Conservation (phyloP, 2,113 vertebrate genomes). For the Cyanoramphus novaezelandiae region DNA sequence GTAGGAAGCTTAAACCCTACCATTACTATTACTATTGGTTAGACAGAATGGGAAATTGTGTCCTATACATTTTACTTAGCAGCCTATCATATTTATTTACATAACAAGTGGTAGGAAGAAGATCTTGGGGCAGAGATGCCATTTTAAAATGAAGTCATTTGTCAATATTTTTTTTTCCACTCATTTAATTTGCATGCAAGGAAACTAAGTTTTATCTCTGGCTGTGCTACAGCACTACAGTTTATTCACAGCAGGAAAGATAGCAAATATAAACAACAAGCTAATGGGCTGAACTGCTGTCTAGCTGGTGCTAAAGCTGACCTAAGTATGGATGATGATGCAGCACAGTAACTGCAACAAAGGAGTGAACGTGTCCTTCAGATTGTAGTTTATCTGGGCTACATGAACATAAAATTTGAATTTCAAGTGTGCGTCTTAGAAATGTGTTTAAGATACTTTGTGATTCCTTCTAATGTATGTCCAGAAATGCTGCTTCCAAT, state of each 20-base stretch:
- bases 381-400: background rate
- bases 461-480: background rate
- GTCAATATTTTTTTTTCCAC: conserved; percentile 25
- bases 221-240: conserved; percentile 31
- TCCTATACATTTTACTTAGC: background rate
- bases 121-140: background rate
- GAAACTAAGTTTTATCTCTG: conserved; percentile 24
- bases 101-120: background rate
- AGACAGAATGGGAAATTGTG: background rate
- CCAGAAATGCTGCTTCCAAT: background rate
- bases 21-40: background rate
- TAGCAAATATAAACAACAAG: conserved; percentile 45
- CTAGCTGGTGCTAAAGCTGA: background rate
- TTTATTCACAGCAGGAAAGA: conserved; percentile 55
- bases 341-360: conserved; percentile 32
- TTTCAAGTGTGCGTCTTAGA: background rate
- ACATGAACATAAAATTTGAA: background rate
- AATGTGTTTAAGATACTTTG: background rate
- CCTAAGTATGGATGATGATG: conserved; percentile 8
- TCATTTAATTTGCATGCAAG: conserved; percentile 32
- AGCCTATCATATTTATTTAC: background rate
- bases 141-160: conserved; percentile 34
- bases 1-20: background rate
- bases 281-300: conserved; percentile 50
- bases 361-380: background rate